Evolutionary conservation across 1,140 invertebrate genomes (phyloP), one percentile per base, ranked within the genome.

Genomic region (Cylas formicarius): DNA sequence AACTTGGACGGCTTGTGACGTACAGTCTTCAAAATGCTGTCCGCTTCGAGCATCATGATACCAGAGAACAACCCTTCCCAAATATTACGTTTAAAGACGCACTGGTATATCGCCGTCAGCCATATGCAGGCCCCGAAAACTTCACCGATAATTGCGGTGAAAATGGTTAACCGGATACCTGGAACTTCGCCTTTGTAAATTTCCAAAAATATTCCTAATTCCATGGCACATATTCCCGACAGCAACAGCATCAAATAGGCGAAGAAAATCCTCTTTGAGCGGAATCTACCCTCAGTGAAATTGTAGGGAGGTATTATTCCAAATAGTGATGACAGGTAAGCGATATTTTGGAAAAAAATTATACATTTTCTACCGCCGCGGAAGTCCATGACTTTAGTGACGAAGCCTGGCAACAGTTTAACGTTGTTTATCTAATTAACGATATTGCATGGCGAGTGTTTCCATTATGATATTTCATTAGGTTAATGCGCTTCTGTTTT

Each of bases 281-380:
- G n/a, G 26, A 48, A 48, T 29, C 22, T 9, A 4, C 24, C 31
- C 19, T 36, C 20, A 7, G 22, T 7, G 19, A 48, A 42, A 31
- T 16, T 10, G 17, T 42, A 48, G 11, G 43, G 10, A 2, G 46
- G 46, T 0, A 42, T 37, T 4, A 48, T 5, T 4, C 38, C 46
- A 31, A 48, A 48, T n/a, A 48, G 22, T 18, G 46, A 16, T 19
- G 35, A 48, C 31, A 48, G 37, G 19, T 37, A 28, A 6, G 31
- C 29, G 14, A 48, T 20, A 2, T 33, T 9, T 37, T 42, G 39
- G 16, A 42, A 8, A n/a, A 29, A 42, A 9, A 42, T 14, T 14
- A 48, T 8, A 31, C 26, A 29, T 43, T 40, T 42, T 23, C 38
- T 42, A 20, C 39, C 43, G 19, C 24, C 36, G 16, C 26, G 35